Percentiles rank a stretch among this genome's conserved stretches.
Evolutionary conservation across 2,113 vertebrate species (phyloP).

Genomic region (Pangasianodon gigas): DNA sequence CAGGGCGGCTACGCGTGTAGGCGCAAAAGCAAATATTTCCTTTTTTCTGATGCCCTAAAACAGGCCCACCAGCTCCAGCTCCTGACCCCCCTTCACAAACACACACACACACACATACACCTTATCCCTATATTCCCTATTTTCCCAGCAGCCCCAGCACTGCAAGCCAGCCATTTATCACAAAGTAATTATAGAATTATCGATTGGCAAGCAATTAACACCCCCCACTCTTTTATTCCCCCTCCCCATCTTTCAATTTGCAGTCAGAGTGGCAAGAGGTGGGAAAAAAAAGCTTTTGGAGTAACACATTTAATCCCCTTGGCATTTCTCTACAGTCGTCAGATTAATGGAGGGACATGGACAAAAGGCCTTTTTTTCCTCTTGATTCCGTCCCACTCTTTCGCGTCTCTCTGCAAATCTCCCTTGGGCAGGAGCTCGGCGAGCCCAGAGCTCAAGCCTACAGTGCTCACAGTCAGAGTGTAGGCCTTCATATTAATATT

Average conservation of each 20-base stretch:
- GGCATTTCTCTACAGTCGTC: slow-evolving; percentile 72
- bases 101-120: not conserved
- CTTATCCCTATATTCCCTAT: not conserved
- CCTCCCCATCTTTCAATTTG: slow-evolving; percentile 75
- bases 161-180: slow-evolving; percentile 78
- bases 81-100: slow-evolving; percentile 52
- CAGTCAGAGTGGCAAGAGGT: slow-evolving; percentile 59
- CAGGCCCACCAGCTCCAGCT: slow-evolving; percentile 64
- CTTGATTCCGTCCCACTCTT: slow-evolving; percentile 54
- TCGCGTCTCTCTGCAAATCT: slow-evolving; percentile 65
- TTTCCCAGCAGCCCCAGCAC: slow-evolving; percentile 64
- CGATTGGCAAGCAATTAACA: slow-evolving; percentile 81
- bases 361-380: slow-evolving; percentile 70
- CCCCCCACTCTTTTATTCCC: slow-evolving; percentile 51
- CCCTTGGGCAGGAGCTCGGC: slow-evolving; percentile 36
- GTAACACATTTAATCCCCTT: slow-evolving; percentile 77
- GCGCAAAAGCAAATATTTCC: slow-evolving; percentile 82
- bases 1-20: slow-evolving; percentile 68
- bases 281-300: slow-evolving; percentile 56
- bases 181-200: slow-evolving; percentile 86
- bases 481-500: slow-evolving; percentile 35
- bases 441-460: slow-evolving; percentile 7
- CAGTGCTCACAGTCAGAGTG: not conserved
- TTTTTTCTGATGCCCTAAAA: slow-evolving; percentile 73
- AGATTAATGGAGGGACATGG: slow-evolving; percentile 74